These are phyloP conservation scores for Ethmia dodecea DNA, from an alignment of 2,888 invertebrate species.

Conservation along the genomic window DNA sequence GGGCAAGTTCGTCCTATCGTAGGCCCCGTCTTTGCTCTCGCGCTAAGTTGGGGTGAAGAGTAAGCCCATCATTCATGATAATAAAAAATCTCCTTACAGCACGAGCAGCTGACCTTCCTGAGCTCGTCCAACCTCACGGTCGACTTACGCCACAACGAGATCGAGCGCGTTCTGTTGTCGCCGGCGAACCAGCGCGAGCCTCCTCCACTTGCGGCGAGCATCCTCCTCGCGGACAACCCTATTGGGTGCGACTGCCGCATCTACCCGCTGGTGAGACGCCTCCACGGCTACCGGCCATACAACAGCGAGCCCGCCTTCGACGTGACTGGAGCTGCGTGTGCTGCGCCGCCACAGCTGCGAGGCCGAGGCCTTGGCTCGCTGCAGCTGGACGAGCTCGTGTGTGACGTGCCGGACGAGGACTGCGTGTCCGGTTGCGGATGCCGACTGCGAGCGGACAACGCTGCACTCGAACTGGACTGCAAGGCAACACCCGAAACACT, in stretches of 20 bases:
- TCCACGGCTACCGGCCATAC: slow-evolving; percentile 6
- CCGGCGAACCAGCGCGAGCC: not conserved
- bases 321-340: slow-evolving; percentile 9
- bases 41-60: too few relatives aligned
- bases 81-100: too few relatives aligned
- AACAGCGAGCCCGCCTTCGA: slow-evolving; percentile 6
- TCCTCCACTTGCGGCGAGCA: slow-evolving; percentile 1
- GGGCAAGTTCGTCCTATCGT: too few relatives aligned
- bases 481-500: not conserved
- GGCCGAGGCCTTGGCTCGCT: slow-evolving; percentile 3
- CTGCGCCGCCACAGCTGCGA: slow-evolving; percentile 6
- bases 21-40: too few relatives aligned
- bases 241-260: slow-evolving; percentile 35
- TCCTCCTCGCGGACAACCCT: slow-evolving; percentile 35
- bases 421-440: slow-evolving; percentile 15
- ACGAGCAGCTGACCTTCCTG: slow-evolving; percentile 8
- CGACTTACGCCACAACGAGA: slow-evolving; percentile 33
- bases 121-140: slow-evolving; percentile 10
- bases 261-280: slow-evolving; percentile 21
- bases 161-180: slow-evolving; percentile 15
- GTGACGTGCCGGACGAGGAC: slow-evolving; percentile 3
- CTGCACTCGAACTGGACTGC: slow-evolving; percentile 12
- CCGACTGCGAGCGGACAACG: slow-evolving; percentile 4
- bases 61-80: too few relatives aligned
- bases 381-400: slow-evolving; percentile 5